Percentiles rank a stretch among this genome's conserved stretches.
Conservation (phyloP, 2,113 vertebrate genomes). For the Xenopus borealis region DNA sequence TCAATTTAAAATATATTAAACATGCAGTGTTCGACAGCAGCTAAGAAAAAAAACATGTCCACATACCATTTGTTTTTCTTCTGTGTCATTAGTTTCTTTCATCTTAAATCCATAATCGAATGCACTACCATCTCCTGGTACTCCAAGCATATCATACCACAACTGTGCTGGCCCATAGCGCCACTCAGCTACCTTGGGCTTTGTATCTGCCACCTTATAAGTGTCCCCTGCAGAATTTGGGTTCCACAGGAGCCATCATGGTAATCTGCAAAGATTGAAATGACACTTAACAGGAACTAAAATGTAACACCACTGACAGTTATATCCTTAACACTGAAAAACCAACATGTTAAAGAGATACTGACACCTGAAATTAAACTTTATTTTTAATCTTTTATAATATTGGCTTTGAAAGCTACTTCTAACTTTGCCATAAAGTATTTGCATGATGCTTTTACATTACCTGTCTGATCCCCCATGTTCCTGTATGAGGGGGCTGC, state of each 20-base stretch:
- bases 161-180: constrained; percentile 93
- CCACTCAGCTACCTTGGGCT: constrained; percentile 95
- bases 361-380: no score
- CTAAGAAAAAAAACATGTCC: background rate
- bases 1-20: no score
- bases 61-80: background rate
- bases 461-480: no score
- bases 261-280: constrained; percentile 76
- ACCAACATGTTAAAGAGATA: no score
- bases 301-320: background rate
- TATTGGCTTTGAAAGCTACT: no score
- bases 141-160: constrained; percentile 96
- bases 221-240: constrained; percentile 83
- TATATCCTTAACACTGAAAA: no score
- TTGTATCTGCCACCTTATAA: constrained; percentile 86
- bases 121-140: constrained; percentile 85
- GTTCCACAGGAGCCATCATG: constrained; percentile 98
- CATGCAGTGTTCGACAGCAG: no score
- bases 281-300: background rate
- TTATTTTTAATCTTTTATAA: no score
- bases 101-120: constrained; percentile 93
- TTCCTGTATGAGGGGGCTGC: no score
- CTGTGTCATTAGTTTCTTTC: constrained; percentile 55
- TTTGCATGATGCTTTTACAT: no score
- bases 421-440: no score